phyloP scores from a whole-genome alignment of 2,888 invertebrate species.

The Philaethria dido region DNA sequence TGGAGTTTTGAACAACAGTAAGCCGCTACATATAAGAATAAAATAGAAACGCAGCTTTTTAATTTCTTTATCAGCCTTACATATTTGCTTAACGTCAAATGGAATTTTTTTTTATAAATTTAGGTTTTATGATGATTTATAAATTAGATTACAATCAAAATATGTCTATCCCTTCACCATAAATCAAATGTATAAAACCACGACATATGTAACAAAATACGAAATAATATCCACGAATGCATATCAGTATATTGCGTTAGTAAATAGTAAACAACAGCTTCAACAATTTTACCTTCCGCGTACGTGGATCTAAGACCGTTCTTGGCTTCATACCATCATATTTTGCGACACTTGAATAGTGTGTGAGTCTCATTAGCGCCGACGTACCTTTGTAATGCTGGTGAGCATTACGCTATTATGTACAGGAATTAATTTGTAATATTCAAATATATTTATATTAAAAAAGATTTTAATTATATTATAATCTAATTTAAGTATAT shows the following conservation, averaged over 20 bases:
- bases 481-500: too few species aligned
- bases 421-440: slow-evolving; percentile 32
- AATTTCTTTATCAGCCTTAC: too few species aligned
- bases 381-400: slow-evolving; percentile 42
- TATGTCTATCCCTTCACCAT: not conserved
- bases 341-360: slow-evolving; percentile 67
- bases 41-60: too few species aligned
- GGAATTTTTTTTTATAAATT: too few species aligned
- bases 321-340: slow-evolving; percentile 52
- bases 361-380: slow-evolving; percentile 53
- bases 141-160: not conserved
- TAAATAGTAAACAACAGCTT: not conserved
- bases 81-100: too few species aligned
- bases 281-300: slow-evolving; percentile 60
- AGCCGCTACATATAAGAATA: too few species aligned
- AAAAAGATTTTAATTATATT: too few species aligned
- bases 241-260: slow-evolving; percentile 4
- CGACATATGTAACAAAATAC: not conserved
- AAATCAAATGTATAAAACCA: not conserved
- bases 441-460: too few species aligned
- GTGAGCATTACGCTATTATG: slow-evolving; percentile 39
- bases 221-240: not conserved
- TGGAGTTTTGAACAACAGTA: too few species aligned
- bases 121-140: not conserved
- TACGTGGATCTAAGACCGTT: slow-evolving; percentile 53